These are phyloP conservation scores for Metalampra italica DNA, from an alignment of 2,888 invertebrate species.

Conservation along the genomic window DNA sequence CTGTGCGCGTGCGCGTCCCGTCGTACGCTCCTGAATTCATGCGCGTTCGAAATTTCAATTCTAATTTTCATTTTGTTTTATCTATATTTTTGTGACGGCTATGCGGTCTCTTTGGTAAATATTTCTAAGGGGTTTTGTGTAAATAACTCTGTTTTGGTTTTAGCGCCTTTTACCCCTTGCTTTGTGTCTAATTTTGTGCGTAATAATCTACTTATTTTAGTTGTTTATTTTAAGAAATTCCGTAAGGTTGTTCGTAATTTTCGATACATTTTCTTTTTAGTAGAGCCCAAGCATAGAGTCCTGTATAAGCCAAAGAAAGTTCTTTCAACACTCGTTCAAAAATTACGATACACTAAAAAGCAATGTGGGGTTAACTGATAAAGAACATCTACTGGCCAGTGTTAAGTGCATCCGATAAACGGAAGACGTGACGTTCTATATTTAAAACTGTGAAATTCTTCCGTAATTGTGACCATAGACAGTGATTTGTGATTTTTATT, in stretches of 20 bases:
- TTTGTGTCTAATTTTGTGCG: constrained; percentile 2
- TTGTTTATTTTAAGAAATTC: not conserved
- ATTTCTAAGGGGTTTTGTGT: constrained; percentile 21
- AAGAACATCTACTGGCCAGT: constrained; percentile 26
- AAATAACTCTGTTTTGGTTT: constrained; percentile 15
- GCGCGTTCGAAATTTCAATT: constrained; percentile 33
- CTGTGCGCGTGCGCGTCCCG: constrained; percentile 53
- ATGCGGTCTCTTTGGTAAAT: constrained; percentile 42
- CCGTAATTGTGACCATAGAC: constrained; percentile 13
- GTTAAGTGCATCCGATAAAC: constrained; percentile 24
- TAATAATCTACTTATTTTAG: not conserved
- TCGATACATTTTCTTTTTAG: constrained; percentile 19
- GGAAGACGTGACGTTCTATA: constrained; percentile 22
- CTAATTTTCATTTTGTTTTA: constrained; percentile 17
- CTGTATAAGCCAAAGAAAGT: constrained; percentile 52
- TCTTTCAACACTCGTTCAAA: constrained; percentile 36
- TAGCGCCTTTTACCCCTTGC: constrained; percentile 6
- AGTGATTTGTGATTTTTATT: constrained; percentile 2
- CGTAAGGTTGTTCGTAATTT: not conserved
- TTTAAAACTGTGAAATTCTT: constrained; percentile 13
- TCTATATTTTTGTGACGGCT: constrained; percentile 14
- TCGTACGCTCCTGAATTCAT: constrained; percentile 41
- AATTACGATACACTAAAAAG: constrained; percentile 26
- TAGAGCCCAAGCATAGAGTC: constrained; percentile 57
- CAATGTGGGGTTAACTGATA: constrained; percentile 27